Percentiles rank a stretch among this genome's conserved stretches.
Evolutionary conservation across 2,888 invertebrate species (phyloP).

Genomic region (Ganaspis brasiliensis): DNA sequence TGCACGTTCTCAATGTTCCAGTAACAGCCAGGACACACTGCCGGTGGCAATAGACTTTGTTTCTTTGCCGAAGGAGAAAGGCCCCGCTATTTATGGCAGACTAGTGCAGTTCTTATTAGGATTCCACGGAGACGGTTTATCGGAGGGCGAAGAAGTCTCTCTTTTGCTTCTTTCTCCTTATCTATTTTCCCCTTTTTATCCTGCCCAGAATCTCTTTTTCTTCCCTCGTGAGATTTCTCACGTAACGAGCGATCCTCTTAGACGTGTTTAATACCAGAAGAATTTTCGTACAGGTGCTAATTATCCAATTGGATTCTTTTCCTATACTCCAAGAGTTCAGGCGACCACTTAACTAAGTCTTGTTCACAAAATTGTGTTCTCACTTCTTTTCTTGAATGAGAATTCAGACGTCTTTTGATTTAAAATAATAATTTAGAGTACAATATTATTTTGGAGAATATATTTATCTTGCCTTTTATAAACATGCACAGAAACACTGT

Average conservation of each 20-base stretch:
- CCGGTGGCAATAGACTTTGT: slow-evolving; percentile 71
- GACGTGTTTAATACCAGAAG: slow-evolving; percentile 28
- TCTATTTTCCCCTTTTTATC: slow-evolving; percentile 50
- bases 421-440: no score
- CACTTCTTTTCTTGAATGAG: no score
- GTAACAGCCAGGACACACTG: slow-evolving; percentile 65
- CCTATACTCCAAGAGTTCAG: background rate
- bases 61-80: slow-evolving; percentile 68
- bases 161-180: slow-evolving; percentile 48
- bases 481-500: background rate
- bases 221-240: slow-evolving; percentile 30
- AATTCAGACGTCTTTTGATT: no score
- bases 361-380: background rate
- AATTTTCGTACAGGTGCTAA: slow-evolving; percentile 19
- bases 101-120: slow-evolving; percentile 70
- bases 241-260: slow-evolving; percentile 16
- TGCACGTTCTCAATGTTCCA: slow-evolving; percentile 67
- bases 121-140: slow-evolving; percentile 68
- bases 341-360: no score
- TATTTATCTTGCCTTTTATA: background rate
- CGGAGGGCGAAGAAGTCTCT: slow-evolving; percentile 54
- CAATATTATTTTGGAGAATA: background rate
- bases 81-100: slow-evolving; percentile 70
- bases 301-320: slow-evolving; percentile 21
- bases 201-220: background rate